Evolutionary conservation across 2,113 vertebrate genomes (phyloP), one percentile per base, ranked within the genome.

Genomic region (Columbina picui): DNA sequence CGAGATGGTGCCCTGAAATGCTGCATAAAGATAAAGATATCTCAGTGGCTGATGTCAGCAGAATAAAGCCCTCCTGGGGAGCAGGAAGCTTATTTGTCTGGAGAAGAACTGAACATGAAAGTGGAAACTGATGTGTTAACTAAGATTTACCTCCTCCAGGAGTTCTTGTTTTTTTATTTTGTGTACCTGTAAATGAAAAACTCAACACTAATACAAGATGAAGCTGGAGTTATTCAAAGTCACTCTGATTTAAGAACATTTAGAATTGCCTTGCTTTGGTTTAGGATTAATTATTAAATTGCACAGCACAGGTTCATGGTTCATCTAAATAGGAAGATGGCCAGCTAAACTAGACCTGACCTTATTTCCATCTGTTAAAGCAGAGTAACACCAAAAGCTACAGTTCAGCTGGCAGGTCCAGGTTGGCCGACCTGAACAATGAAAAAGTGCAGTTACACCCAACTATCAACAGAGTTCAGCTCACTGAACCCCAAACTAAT

Each of bases 201-300:
- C 10, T 61, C 34, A 34, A 7, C 22, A 47, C 52, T 92, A 63
- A 75, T 7, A 86, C 43, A 86, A 90, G 27, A 82, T 5, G 9
- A 82, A 90, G 32, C 17, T 20, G 30, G 8, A 69, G 39, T 67
- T 53, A 64, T 21, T 63, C 73, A 22, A 81, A 67, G 63, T 39
- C 6, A 84, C 36, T 23, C 63, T 77, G 64, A 32, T 6, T 56
- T 49, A 69, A 84, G 17, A 71, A 20, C 59, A 68, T 56, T 82
- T 56, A 78, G 43, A 89, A 78, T 56, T 52, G 59, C 4, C n/a
- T 69, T 57, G 52, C 11, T 85, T 84, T 81, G 68, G 32, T 89
- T 85, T 75, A 56, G 25, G 32, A 63, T 85, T 85, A 80, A 69
- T 86, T 49, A 83, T 80, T 94, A 87, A 90, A 78, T 69, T 79